phyloP scores from a whole-genome alignment of 1,140 invertebrate species.

The Pogonognathellus flavescens region DNA sequence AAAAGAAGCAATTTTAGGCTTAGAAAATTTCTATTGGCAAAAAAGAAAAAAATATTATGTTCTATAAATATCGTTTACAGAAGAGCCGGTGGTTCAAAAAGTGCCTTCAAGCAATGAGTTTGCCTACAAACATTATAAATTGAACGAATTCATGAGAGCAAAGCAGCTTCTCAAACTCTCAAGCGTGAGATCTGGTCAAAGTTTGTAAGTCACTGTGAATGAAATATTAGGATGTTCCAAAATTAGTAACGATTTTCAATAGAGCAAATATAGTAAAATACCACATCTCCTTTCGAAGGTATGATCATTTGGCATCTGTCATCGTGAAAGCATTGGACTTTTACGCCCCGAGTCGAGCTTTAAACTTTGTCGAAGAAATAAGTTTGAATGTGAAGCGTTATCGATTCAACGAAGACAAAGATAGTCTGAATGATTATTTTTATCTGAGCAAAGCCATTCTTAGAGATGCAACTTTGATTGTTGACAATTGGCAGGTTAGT shows the following conservation, averaged over 20 bases:
- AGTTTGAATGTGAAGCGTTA: conserved; percentile 65
- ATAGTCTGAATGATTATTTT: conserved; percentile 53
- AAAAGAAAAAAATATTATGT: neutral
- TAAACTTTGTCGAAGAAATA: conserved; percentile 65
- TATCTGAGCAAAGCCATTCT: conserved; percentile 42
- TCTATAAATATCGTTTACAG: neutral
- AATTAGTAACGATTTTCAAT: too few species aligned
- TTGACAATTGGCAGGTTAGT: conserved; percentile 61
- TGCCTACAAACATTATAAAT: conserved; percentile 22
- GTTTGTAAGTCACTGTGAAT: conserved; percentile 48
- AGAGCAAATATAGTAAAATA: too few species aligned
- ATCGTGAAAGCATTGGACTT: conserved; percentile 64
- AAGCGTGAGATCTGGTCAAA: conserved; percentile 57
- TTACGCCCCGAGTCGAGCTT: conserved; percentile 58
- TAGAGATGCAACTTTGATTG: conserved; percentile 26
- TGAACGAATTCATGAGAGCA: conserved; percentile 64
- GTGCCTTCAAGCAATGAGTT: neutral
- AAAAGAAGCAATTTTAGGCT: neutral
- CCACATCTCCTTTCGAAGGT: conserved; percentile 48
- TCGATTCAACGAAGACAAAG: conserved; percentile 57
- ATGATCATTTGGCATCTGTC: conserved; percentile 64
- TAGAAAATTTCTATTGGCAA: too few species aligned
- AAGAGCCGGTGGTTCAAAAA: neutral
- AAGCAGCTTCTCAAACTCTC: conserved; percentile 60
- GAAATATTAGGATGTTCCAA: neutral